A percentile compares a stretch with the other conserved stretches of the same genome.
phyloP scores from a whole-genome alignment of 2,888 invertebrate species.

The Drosophila flavopinicola region DNA sequence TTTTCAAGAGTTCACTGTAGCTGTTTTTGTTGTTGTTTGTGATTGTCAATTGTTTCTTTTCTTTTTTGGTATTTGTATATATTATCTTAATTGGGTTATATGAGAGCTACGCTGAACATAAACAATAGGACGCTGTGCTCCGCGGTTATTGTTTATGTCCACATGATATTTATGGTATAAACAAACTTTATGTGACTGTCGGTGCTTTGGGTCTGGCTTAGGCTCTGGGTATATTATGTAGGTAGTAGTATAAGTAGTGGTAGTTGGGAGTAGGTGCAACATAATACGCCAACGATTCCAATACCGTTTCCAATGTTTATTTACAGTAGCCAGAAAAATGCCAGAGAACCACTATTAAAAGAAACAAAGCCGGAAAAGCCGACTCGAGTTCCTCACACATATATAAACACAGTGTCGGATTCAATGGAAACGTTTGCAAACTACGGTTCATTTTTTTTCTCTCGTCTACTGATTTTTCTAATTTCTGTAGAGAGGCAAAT shows the following conservation, averaged over 20 bases:
- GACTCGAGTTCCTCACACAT: slow-evolving; percentile 52
- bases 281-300: slow-evolving; percentile 54
- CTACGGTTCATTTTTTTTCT: no score
- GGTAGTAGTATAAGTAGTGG: not conserved
- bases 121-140: slow-evolving; percentile 35
- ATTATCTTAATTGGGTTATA: slow-evolving; percentile 45
- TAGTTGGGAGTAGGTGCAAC: slow-evolving; percentile 49
- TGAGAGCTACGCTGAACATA: slow-evolving; percentile 45
- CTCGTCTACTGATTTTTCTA: not conserved
- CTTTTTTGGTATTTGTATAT: slow-evolving; percentile 28
- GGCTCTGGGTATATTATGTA: slow-evolving; percentile 9
- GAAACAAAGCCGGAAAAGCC: slow-evolving; percentile 49
- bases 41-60: slow-evolving; percentile 10
- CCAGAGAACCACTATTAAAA: slow-evolving; percentile 26
- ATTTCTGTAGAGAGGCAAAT: slow-evolving; percentile 16
- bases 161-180: slow-evolving; percentile 25
- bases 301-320: slow-evolving; percentile 28
- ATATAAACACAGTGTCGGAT: slow-evolving; percentile 40
- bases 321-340: slow-evolving; percentile 31
- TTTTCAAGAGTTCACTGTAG: slow-evolving; percentile 13
- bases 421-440: not conserved
- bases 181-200: slow-evolving; percentile 29
- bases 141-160: slow-evolving; percentile 42
- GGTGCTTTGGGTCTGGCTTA: slow-evolving; percentile 14
- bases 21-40: slow-evolving; percentile 19